Evolutionary conservation across 1,140 invertebrate species (phyloP), one percentile per base, ranked within the genome.

Genomic region (Camponotus floridanus): DNA sequence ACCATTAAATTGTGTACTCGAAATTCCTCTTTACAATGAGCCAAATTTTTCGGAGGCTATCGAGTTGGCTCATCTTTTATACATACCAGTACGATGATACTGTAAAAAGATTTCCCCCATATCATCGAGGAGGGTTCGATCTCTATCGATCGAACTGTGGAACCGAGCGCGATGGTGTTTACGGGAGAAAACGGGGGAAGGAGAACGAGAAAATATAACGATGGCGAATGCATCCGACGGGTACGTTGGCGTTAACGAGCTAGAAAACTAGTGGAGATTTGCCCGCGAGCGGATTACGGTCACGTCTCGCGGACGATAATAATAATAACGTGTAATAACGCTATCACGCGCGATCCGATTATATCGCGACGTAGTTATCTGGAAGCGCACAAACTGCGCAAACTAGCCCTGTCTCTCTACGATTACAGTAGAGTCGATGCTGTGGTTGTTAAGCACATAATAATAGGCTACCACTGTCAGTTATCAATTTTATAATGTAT

Each of bases 201-300:
- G 48, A 48, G 59, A 11, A 33, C 11, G 1, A 45, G 13, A 9
- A n/a, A 61, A 79, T 71, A 73, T 55, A 61, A 59, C 65, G 73
- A 80, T 33, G 42, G 42, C 67, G 70, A 79, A 51, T 62, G 57
- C 26, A 62, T 57, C 45, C 55, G 36, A 18, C n/a, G 59, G 18
- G 42, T 33, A 86, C 59, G 84, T 57, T 59, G 68, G 86, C 86
- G 89, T 90, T 90, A 90, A 90, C 89, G 89, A 91, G 87, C 85
- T 87, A 89, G 90, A 91, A 91, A 91, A 91, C 85, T 87, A 87
- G 87, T 81, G 64, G 88, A 90, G 89, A 90, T 90, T 90, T 87
- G 85, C 89, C 81, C 86, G 85, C 88, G 26, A 83, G 84, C 85
- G 85, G 88, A 90, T 90, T 86, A 80, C 79, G 88, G 88, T 87